These are phyloP conservation scores for Eupsittula cactorum DNA, from an alignment of 2,113 vertebrate species.

Conservation along the genomic window DNA sequence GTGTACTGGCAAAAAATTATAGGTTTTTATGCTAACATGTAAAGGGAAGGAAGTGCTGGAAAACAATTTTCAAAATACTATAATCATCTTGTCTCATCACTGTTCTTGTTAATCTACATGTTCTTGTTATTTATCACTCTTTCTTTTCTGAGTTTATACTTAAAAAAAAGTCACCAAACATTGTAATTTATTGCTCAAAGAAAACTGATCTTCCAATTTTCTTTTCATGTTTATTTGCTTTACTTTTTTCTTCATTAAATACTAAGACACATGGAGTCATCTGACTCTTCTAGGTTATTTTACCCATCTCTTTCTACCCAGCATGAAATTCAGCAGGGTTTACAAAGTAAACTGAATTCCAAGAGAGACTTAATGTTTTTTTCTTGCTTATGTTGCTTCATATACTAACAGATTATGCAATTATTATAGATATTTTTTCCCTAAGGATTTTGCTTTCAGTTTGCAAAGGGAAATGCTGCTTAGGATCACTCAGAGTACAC, in stretches of 20 bases:
- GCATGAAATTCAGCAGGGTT: background rate
- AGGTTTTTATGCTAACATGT: conserved; percentile 7
- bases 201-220: background rate
- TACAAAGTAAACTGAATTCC: background rate
- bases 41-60: background rate
- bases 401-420: background rate
- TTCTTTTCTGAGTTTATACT: background rate
- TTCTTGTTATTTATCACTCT: background rate
- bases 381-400: background rate
- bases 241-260: background rate
- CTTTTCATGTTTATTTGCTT: background rate
- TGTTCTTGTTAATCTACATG: background rate
- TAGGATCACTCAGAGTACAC: background rate
- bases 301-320: background rate
- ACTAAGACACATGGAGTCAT: background rate
- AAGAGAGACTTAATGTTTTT: background rate
- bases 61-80: conserved; percentile 27
- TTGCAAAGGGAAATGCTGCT: background rate
- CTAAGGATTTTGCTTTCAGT: background rate
- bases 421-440: background rate
- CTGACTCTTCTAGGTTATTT: background rate
- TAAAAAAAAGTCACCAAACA: background rate
- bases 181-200: background rate
- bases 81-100: conserved; percentile 4
- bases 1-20: background rate